Evolutionary conservation across 2,888 invertebrate species (phyloP), one percentile per base, ranked within the genome.

Genomic region (Dilophus febrilis): DNA sequence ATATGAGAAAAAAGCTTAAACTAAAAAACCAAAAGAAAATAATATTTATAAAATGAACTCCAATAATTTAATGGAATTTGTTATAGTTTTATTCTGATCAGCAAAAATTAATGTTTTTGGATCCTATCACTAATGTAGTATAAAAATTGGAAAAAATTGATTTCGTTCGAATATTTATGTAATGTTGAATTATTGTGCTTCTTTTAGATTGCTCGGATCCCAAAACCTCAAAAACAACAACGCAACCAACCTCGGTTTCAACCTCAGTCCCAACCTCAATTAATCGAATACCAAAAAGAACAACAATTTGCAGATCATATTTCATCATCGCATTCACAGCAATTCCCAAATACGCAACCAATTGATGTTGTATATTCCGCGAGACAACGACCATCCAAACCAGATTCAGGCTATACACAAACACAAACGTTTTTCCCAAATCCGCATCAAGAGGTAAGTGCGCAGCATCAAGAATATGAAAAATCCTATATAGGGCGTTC

Each of bases 291-390:
- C n/a, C 17, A 31, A 31, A 38, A 42, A 34, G 58, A 60, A 39
- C 43, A 36, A 8, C 38, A 27, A 31, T 34, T 40, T 26, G 40
- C 41, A 40, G 40, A 40, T n/a, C 11, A 18, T 29, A 50, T 48
- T 2, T 57, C 59, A 38, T 46, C 51, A 14, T 60, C 59, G 12
- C 54, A 53, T 17, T 52, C 59, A 38, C 39, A 57, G 2, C 59
- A 62, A 46, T 51, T 61, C 38, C 48, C 58, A 16, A 32, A 32
- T 31, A 57, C 58, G 11, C 58, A 57, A 45, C 59, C 57, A 38
- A 50, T 54, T 37, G 61, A 62, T 48, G 59, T 61, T 19, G 49
- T 62, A 3, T 61, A 61, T 40, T 56, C 61, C 2, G 54, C 57
- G 1, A 46, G 55, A 37, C 60, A 57, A 47, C 52, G 55, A 29